Base-by-base conservation (phyloP, 35 echinoderm and acorn worm genomes). In the Ptychodera flava region DNA sequence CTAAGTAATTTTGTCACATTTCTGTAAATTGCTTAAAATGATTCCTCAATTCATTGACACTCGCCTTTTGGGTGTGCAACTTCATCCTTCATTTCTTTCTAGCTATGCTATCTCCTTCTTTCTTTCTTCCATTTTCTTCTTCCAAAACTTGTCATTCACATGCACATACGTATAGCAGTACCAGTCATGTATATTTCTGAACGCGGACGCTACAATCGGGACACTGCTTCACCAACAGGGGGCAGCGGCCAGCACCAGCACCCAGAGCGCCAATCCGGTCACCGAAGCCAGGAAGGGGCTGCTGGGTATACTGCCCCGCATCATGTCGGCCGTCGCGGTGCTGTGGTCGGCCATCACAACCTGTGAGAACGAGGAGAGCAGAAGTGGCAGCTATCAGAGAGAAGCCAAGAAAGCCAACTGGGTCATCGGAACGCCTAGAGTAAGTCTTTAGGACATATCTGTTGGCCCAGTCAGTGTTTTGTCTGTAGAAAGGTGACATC, bases 391-490 rank as follows among this genome's bases (percentile, higher is more conserved):
- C 22, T 64, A 64, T 22, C 35, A 87, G 78, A 87, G 90, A 83
- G 96, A 99, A 76, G 86, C 34, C 28, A 78, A 78, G 10, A 36
- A 86, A 31, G 90, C 92, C 1, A 90, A 77, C 14, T 92, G 85
- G 88, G 92, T 92, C 33, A 88, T 94, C 33, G 96, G 96, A 0
- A 89, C 96, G 89, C 96, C 96, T 15, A 99, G 92, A 93, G 96
- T 94, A 84, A 75, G 83, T 64, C n/a, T n/a, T n/a, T n/a, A n/a
- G n/a, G n/a, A n/a, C n/a, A n/a, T n/a, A n/a, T n/a, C n/a, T n/a
- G n/a, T n/a, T n/a, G n/a, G n/a, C n/a, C n/a, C n/a, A n/a, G n/a
- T n/a, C n/a, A n/a, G n/a, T n/a, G n/a, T n/a, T n/a, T n/a, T n/a
- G n/a, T n/a, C n/a, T n/a, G n/a, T n/a, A n/a, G n/a, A n/a, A n/a